Conservation (phyloP, 2,888 invertebrate genomes). For the Heliconius hortense region DNA sequence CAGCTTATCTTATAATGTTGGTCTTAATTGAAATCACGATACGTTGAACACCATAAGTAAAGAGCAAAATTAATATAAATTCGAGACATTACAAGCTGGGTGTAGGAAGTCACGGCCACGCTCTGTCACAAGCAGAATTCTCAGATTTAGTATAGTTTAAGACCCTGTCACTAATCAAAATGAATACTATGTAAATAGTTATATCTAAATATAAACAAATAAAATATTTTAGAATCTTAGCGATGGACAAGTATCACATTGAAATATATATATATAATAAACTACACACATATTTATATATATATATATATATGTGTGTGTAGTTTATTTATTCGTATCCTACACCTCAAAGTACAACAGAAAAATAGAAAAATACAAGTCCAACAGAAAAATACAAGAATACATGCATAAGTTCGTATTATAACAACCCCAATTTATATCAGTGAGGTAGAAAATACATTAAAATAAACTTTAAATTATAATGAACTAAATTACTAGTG, state of each 20-base stretch:
- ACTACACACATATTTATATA: too few species aligned
- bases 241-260: background rate
- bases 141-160: background rate
- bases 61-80: background rate
- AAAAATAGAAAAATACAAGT: background rate
- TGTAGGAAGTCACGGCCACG: background rate
- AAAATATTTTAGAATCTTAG: too few species aligned
- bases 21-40: slow-evolving; percentile 25
- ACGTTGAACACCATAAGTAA: background rate
- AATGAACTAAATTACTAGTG: background rate
- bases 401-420: background rate
- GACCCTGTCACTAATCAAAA: background rate
- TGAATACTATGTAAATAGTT: background rate
- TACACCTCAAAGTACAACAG: too few species aligned
- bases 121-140: background rate
- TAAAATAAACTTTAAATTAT: background rate
- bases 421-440: background rate
- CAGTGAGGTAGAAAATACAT: background rate
- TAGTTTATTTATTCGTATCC: too few species aligned
- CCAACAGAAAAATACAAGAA: background rate
- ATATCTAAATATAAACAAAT: background rate
- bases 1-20: background rate
- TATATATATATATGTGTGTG: background rate
- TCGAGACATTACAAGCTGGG: background rate
- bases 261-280: too few species aligned